A percentile compares a stretch with the other conserved stretches of the same genome.
Evolutionary conservation across 2,888 invertebrate species (phyloP).

Genomic region (Ophion obscuratus): DNA sequence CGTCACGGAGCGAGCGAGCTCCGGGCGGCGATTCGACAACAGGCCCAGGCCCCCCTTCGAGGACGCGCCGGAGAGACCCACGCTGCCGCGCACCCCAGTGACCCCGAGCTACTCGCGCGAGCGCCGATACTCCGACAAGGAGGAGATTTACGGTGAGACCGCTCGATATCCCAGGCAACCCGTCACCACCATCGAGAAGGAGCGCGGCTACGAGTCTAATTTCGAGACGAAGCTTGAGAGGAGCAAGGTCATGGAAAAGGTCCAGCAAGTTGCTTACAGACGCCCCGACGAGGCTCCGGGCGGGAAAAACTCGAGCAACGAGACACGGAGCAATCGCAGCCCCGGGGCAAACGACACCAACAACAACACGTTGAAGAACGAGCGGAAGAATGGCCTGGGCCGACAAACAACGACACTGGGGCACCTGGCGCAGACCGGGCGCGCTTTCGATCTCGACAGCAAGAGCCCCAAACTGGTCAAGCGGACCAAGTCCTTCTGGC

Average conservation of each 20-base stretch:
- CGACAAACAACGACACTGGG: constrained; percentile 80
- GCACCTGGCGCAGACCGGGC: constrained; percentile 76
- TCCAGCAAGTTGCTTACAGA: constrained; percentile 61
- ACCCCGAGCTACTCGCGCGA: constrained; percentile 71
- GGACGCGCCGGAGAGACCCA: constrained; percentile 81
- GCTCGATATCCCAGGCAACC: constrained; percentile 68
- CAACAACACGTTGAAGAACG: constrained; percentile 82
- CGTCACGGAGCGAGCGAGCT: constrained; percentile 69
- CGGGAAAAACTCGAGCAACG: constrained; percentile 16
- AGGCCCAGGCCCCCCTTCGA: constrained; percentile 81
- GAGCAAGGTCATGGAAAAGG: constrained; percentile 78
- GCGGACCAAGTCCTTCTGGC: constrained; percentile 94
- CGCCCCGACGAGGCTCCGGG: constrained; percentile 70
- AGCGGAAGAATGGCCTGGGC: constrained; percentile 85
- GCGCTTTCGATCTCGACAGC: constrained; percentile 85
- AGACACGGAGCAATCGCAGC: constrained; percentile 41
- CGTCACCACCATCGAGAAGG: constrained; percentile 76
- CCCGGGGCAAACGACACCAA: constrained; percentile 79
- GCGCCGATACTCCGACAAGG: constrained; percentile 80
- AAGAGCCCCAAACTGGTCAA: constrained; percentile 87
- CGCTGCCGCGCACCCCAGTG: constrained; percentile 51
- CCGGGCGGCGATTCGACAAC: constrained; percentile 78
- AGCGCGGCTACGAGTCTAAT: constrained; percentile 83
- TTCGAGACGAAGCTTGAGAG: constrained; percentile 82
- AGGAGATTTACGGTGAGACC: constrained; percentile 81